These are phyloP conservation scores for Pterocles burchelli DNA, from an alignment of 2,113 vertebrate species.

Conservation along the genomic window DNA sequence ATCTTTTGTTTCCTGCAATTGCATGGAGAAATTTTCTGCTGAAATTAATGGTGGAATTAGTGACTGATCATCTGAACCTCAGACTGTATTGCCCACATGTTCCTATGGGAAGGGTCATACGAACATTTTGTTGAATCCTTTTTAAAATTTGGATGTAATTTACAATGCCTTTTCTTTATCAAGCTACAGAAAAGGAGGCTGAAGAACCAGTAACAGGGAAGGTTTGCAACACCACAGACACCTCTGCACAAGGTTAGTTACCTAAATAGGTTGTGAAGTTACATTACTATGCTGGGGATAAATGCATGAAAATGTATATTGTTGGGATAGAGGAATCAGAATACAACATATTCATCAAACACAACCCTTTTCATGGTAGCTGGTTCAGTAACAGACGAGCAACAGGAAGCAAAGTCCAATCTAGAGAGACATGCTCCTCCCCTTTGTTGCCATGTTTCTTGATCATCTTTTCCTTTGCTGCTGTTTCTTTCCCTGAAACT, in stretches of 20 bases:
- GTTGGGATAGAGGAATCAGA: neutral
- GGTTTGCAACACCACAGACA: neutral
- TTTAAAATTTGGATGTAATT: neutral
- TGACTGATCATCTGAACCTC: neutral
- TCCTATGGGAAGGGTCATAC: neutral
- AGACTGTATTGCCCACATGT: neutral
- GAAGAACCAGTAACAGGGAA: neutral
- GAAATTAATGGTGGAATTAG: neutral
- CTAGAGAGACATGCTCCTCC: neutral
- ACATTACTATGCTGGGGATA: neutral
- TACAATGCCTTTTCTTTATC: neutral
- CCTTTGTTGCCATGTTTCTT: neutral
- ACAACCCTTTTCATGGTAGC: neutral
- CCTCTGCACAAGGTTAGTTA: constrained; percentile 4
- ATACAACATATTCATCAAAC: neutral
- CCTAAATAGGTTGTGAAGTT: neutral
- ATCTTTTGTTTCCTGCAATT: neutral
- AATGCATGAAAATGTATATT: neutral
- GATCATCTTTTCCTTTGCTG: neutral
- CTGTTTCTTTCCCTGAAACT: neutral
- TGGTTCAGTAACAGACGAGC: neutral
- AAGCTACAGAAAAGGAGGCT: neutral
- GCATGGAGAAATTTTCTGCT: neutral
- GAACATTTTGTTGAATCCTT: neutral
- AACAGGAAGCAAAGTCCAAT: neutral